Base-by-base conservation (phyloP, 2,888 invertebrate genomes). In the Ferrisia virgata region DNA sequence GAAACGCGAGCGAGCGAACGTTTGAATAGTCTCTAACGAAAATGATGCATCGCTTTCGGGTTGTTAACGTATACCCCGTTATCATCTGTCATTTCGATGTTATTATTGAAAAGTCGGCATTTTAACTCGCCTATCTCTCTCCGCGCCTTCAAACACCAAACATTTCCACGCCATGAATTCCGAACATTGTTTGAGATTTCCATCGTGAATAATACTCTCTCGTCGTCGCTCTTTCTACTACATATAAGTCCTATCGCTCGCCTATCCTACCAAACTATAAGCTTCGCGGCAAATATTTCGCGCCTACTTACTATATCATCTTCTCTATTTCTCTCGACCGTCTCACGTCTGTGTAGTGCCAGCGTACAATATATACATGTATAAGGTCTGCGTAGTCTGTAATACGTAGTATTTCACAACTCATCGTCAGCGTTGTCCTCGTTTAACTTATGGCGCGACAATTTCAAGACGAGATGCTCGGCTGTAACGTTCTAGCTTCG, bases 41-140 rank as follows among this genome's bases (percentile, higher is more conserved):
- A 81, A 81, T 81, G 81, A 81, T 53, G 81, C 53, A 81, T 81
- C 81, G 81, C 72, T 81, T 58, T 81, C 81, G 81, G 81, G 81
- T 81, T 81, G 81, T 81, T 81, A 53, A 36, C 81, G 53, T 47
- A 81, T 53, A 81, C 81, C 81, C 81, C 81, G 81, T 81, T 81
- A 81, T 81, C 81, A 81, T 81, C 81, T 81, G 81, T 81, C 81
- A 81, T 81, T 79, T 81, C 81, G 33, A 81, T 81, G 47, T 43
- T 79, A 79, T 53, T 81, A 81, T 81, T 81, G 81, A 81, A 81
- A 81, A 81, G 81, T 81, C 81, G 72, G 72, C 72, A 72, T 72
- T 72, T 72, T 72, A 31, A 72, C 47, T 36, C 33, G 8, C 39
- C 39, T 78, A n/a, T 47, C n/a, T 39, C 36, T n/a, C 36, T n/a